Base-by-base conservation (phyloP, 2,797 vertebrate species). In the Discoglossus pictus region DNA sequence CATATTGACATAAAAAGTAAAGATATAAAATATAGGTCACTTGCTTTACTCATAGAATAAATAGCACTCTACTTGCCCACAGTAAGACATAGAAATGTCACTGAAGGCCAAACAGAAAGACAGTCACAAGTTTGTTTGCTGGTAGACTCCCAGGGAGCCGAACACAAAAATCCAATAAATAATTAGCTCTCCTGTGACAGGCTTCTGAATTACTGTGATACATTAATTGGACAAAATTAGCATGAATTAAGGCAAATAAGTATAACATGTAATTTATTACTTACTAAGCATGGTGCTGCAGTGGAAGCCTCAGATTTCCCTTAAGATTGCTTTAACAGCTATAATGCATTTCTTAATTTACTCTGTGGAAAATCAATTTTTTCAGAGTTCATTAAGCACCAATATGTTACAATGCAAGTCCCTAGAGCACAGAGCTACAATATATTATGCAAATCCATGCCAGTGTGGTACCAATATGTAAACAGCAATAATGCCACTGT, bases 281-380 rank as follows among this genome's bases (percentile, higher is more conserved):
- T 96, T 94, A 97, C 95, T 93, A 94, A 97, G 94, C 92, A 87
- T 90, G 92, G 93, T 91, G 93, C 95, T 93, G 92, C 89, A 85
- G 88, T 93, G 91, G 94, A 98, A 97, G 92, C 88, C 88, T 93
- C 90, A 85, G 89, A 97, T 98, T 97, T 98, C 96, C 95, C 96
- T 86, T 90, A 93, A 98, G 97, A 99, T 97, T 96, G 93, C 94
- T 95, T 97, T 97, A 98, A 98, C 96, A 96, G 94, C 93, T 93
- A 97, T 99, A 98, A 99, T 98, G 96, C 94, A 97, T 98, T 99
- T 95, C 95, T 97, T 99, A 98, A 99, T 99, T 98, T 98, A 98
- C 94, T 98, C 94, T 93, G 94, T 96, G 95, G 94, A 97, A 98
- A 98, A 99, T 97, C 93, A 93, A 96, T 97, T 98, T 98, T 98